Base-by-base conservation (phyloP, 2,113 vertebrate species). In the Cebus imitator region DNA sequence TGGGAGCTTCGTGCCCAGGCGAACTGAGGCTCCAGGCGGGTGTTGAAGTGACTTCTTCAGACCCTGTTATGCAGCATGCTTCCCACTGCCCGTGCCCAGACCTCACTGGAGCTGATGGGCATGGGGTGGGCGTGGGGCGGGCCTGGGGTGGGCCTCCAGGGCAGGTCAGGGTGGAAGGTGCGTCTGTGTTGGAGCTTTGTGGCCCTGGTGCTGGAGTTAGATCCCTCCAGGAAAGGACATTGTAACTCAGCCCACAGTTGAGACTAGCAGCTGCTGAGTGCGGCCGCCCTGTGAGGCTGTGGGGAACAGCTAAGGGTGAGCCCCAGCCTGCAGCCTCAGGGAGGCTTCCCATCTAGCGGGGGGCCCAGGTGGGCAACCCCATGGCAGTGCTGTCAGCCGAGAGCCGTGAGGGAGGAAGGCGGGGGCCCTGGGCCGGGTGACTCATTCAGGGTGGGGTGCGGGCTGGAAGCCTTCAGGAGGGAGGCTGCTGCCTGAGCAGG, bases 301-400 rank as follows among this genome's bases (percentile, higher is more conserved):
- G 17, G 50, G 35, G 45, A 12, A 0, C 21, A 21, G 43, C 16
- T 14, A 12, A 57, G 6, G 6, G 6, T 4, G 30, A 27, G 25
- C 37, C 73, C 52, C 21, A 64, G 12, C 10, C 78, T 6, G 0
- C 2, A 5, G 64, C 55, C 30, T 50, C 7, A 1, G 6, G 13
- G 73, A 66, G 32, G 27, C 32, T 30, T 30, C 37, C 30, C 35
- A 10, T 9, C 37, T 23, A 4, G 66, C 43, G 16, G 23, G 57
- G 75, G 79, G 11, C 5, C 8, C 85, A 12, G 17, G 80, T 5
- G 30, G 80, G 45, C 21, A 23, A 8, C 18, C 21, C 13, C 2
- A 5, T 11, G n/a, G 48, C 35, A 25, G 76, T 14, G 57, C 23
- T 14, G n/a, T 18, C 25, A 45, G 48, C 78, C n/a, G 35, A 79